Conservation (phyloP, 2,797 vertebrate species). For the Lepidocolaptes lacrymiger region DNA sequence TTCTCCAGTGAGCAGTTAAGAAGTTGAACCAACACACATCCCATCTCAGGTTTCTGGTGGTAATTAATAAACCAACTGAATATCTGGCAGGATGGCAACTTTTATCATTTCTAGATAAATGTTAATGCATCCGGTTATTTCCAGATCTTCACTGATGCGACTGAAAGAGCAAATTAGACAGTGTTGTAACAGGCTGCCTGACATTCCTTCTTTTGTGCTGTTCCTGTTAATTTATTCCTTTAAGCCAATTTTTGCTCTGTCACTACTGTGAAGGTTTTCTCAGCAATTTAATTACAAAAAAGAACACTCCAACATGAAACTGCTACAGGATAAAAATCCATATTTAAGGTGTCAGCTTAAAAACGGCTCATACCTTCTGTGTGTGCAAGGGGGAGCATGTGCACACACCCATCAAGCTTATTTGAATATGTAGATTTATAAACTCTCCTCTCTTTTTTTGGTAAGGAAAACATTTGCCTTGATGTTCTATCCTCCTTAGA, state of each 20-base stretch:
- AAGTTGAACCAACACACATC: constrained; percentile 22
- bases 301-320: neutral
- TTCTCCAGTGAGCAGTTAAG: constrained; percentile 18
- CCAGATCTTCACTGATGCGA: neutral
- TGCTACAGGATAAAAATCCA: constrained; percentile 28
- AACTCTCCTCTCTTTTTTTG: neutral
- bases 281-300: constrained; percentile 26
- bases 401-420: neutral
- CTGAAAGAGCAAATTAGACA: neutral
- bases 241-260: constrained; percentile 50
- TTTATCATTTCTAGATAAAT: constrained; percentile 13
- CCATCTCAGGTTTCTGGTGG: constrained; percentile 41
- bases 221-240: constrained; percentile 53
- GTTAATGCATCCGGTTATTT: constrained; percentile 10
- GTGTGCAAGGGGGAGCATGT: neutral
- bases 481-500: neutral
- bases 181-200: neutral
- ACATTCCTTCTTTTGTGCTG: constrained; percentile 7
- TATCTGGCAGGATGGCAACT: constrained; percentile 10
- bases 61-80: constrained; percentile 45
- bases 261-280: constrained; percentile 5
- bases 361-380: neutral
- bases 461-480: neutral
- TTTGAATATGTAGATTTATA: neutral
- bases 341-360: constrained; percentile 26